A percentile compares a stretch with the other conserved stretches of the same genome.
These are phyloP conservation scores for Spinus pinus DNA, from an alignment of 2,797 vertebrate species.

Conservation along the genomic window DNA sequence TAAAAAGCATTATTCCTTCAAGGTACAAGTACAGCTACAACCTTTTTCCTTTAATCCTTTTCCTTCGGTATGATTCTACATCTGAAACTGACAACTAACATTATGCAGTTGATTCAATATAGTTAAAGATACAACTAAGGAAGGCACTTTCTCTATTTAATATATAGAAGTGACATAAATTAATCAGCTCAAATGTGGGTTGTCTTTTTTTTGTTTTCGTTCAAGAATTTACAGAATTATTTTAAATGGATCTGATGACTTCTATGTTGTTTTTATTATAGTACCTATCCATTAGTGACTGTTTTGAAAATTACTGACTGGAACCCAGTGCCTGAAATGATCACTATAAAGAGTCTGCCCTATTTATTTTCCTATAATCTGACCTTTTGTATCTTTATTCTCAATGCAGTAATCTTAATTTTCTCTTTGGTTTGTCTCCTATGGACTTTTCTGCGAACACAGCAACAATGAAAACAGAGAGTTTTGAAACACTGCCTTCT, in stretches of 20 bases:
- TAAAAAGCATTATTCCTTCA: neutral
- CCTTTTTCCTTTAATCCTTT: neutral
- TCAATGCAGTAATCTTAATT: neutral
- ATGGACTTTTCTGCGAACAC: neutral
- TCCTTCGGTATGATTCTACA: neutral
- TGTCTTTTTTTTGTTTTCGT: neutral
- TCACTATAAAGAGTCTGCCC: neutral
- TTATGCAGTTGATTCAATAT: neutral
- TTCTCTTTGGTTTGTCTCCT: constrained; percentile 23
- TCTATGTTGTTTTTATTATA: neutral
- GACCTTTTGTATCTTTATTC: constrained; percentile 19
- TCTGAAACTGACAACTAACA: neutral
- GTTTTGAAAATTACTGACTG: neutral
- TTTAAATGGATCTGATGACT: neutral
- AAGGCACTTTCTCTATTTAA: neutral
- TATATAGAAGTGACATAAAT: neutral
- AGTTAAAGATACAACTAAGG: neutral
- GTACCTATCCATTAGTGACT: neutral
- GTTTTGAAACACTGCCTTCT: constrained; percentile 43
- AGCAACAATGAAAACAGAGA: constrained; percentile 31
- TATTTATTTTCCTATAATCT: neutral
- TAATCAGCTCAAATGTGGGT: neutral
- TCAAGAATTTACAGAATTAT: neutral
- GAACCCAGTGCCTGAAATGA: neutral
- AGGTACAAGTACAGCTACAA: neutral